Percentiles rank a stretch among this genome's conserved stretches.
phyloP scores from a whole-genome alignment of 2,113 vertebrate genomes.

The Guaruba guarouba region DNA sequence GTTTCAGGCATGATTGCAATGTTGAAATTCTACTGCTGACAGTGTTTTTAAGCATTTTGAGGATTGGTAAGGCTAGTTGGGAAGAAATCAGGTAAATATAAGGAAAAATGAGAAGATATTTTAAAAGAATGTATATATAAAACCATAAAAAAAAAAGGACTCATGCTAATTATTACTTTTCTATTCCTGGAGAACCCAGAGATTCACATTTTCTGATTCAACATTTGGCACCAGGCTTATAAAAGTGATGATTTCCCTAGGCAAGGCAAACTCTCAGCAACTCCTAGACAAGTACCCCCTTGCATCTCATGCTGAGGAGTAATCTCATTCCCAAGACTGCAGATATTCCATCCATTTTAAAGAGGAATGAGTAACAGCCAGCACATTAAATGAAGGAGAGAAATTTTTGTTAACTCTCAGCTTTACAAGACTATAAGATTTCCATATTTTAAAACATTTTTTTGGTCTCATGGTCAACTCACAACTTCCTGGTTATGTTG shows the following conservation, averaged over 20 bases:
- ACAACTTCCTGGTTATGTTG: neutral
- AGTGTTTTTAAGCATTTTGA: neutral
- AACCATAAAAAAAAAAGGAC: neutral
- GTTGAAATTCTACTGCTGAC: neutral
- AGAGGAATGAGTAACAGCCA: neutral
- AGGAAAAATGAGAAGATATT: neutral
- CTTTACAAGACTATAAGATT: neutral
- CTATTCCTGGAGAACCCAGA: neutral
- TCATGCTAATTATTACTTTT: neutral
- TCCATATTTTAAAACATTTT: neutral
- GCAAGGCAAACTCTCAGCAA: neutral
- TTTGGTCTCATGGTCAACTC: neutral
- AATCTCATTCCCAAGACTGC: neutral
- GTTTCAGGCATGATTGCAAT: neutral
- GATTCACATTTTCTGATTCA: neutral
- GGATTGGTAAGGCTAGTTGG: fast-evolving
- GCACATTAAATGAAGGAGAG: fast-evolving
- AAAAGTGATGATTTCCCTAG: neutral
- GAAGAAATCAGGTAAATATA: neutral
- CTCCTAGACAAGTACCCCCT: fast-evolving
- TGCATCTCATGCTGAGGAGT: neutral
- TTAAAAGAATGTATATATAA: neutral
- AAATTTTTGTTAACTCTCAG: neutral
- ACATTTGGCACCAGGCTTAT: neutral
- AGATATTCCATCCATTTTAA: neutral